Base-by-base conservation (phyloP, 1,140 invertebrate species). In the Mesaphorura yosii region DNA sequence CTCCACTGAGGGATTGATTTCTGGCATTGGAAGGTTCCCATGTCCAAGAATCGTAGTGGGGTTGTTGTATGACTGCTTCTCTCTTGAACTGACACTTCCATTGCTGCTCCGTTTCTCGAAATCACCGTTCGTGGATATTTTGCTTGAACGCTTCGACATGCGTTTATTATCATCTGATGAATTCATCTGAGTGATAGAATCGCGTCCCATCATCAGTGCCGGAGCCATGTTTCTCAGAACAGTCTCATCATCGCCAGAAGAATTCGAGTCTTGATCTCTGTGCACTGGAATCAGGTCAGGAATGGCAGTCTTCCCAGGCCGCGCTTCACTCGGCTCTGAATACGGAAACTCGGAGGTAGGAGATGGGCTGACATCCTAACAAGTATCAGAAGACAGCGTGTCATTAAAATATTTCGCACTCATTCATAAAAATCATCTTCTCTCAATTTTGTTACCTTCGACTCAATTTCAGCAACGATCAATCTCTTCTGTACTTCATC, bases 401-500 rank as follows among this genome's bases (percentile, higher is more conserved):
- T n/a, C n/a, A n/a, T n/a, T n/a, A n/a, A n/a, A n/a, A n/a, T n/a
- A n/a, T n/a, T n/a, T n/a, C n/a, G n/a, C n/a, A n/a, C n/a, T n/a
- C n/a, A n/a, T n/a, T n/a, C n/a, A n/a, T n/a, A n/a, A n/a, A n/a
- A n/a, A n/a, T n/a, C n/a, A n/a, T n/a, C n/a, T n/a, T n/a, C n/a
- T n/a, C n/a, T n/a, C n/a, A n/a, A n/a, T n/a, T n/a, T n/a, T n/a
- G n/a, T n/a, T n/a, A n/a, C n/a, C n/a, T n/a, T n/a, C n/a, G n/a
- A n/a, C n/a, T n/a, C n/a, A n/a, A n/a, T n/a, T n/a, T n/a, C n/a
- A n/a, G n/a, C n/a, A n/a, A n/a, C n/a, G n/a, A n/a, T n/a, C n/a
- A n/a, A n/a, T n/a, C n/a, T n/a, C n/a, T n/a, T 65, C 52, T 66
- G 60, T 38, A 88, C 88, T 72, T 97, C 93, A 69, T 94, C 90